Evolutionary conservation across 1,140 invertebrate species (phyloP).

Genomic region (Anastatus disparis): DNA sequence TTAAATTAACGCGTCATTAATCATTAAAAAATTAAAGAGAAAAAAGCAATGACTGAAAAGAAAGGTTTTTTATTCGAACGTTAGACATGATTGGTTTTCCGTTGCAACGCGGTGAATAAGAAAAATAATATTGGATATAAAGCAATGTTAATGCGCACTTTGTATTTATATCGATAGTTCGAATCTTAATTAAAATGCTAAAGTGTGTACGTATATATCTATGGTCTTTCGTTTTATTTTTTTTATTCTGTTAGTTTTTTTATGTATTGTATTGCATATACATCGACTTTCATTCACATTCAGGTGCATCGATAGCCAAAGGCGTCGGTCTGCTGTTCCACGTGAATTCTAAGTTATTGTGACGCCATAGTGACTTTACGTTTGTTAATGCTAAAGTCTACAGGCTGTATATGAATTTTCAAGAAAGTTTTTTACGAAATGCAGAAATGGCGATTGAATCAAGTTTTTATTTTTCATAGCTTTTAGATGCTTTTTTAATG

Average conservation of each 20-base stretch:
- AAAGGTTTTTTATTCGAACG: too few relatives aligned
- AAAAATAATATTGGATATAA: neutral
- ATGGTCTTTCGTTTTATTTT: too few relatives aligned
- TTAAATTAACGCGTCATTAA: neutral
- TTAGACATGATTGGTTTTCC: neutral
- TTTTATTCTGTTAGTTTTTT: neutral
- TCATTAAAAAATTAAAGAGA: neutral
- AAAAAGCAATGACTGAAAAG: neutral
- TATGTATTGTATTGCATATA: too few relatives aligned
- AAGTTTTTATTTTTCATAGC: too few relatives aligned
- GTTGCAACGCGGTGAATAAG: slow-evolving; percentile 3
- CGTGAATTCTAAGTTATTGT: too few relatives aligned
- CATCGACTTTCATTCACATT: neutral
- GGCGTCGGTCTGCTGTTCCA: neutral
- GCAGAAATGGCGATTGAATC: too few relatives aligned
- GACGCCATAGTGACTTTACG: too few relatives aligned
- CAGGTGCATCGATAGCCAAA: neutral
- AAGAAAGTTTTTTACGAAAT: too few relatives aligned
- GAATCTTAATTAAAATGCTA: slow-evolving; percentile 20
- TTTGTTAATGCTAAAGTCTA: too few relatives aligned
- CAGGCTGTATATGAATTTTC: too few relatives aligned
- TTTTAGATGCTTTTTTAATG: too few relatives aligned
- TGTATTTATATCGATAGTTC: neutral
- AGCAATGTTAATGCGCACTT: neutral
- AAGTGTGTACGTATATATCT: neutral